A percentile compares a stretch with the other conserved stretches of the same genome.
Conservation (phyloP, 2,797 vertebrate species). For the Hypotaenidia philippensis region DNA sequence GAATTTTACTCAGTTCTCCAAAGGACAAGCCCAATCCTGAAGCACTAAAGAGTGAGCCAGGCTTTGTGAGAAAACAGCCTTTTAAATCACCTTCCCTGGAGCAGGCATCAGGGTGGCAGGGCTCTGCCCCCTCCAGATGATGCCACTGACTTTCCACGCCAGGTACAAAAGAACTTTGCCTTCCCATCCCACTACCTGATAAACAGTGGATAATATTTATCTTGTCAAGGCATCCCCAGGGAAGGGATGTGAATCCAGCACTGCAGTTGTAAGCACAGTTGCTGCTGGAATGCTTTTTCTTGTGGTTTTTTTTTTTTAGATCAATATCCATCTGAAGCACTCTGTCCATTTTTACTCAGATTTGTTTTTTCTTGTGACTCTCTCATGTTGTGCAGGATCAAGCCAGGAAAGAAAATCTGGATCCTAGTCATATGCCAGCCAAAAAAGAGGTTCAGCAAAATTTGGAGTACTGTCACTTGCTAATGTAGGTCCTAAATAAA, state of each 20-base stretch:
- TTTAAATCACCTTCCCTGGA: neutral
- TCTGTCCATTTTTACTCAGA: neutral
- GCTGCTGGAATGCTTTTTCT: neutral
- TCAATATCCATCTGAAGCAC: neutral
- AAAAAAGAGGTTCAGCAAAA: constrained; percentile 3
- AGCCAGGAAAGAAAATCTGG: neutral
- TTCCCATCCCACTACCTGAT: neutral
- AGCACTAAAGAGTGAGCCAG: neutral
- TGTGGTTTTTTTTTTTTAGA: neutral
- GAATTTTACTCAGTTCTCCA: constrained; percentile 12
- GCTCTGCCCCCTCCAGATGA: neutral
- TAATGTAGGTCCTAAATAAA: neutral
- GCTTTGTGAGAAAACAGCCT: neutral
- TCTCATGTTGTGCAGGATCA: neutral
- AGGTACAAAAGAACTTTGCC: neutral
- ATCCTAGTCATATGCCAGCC: neutral
- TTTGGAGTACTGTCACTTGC: neutral
- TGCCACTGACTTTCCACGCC: neutral
- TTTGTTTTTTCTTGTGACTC: neutral
- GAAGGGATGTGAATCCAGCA: neutral
- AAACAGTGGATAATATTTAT: neutral
- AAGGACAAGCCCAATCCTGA: neutral
- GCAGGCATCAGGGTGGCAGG: neutral
- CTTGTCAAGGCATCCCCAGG: neutral
- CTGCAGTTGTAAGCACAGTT: neutral